Evolutionary conservation across 2,797 vertebrate species (phyloP), one percentile per base, ranked within the genome.

Genomic region (Fratercula arctica): DNA sequence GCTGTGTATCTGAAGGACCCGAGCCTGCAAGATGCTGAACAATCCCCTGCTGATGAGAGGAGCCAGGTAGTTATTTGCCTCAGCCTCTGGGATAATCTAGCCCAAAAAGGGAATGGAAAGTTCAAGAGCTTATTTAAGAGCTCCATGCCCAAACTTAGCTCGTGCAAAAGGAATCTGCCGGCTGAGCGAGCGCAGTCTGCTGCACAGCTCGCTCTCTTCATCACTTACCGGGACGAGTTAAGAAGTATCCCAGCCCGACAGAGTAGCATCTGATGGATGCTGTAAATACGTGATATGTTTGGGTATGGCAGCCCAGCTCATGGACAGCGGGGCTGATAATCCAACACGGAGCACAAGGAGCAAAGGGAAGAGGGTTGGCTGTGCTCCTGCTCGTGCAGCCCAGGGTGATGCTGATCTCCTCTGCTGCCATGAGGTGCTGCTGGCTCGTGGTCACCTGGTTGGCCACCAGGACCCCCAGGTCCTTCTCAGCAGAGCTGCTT

Each of bases 21-120:
- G 5, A 95, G 77, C 39, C 75, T 73, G 72, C 39, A 83, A 80
- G 72, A 89, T 66, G 72, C 67, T 87, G 87, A 96, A 93, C 46
- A 54, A n/a, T 82, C 87, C 76, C 70, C 1, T 0, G 0, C 68
- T 74, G 51, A 69, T 43, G 90, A 95, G 80, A 93, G 69, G 11
- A 95, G 89, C 59, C 91, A 97, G 96, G 93, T 94, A 94, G 70
- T 83, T 95, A 91, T 78, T 91, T 91, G 89, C 73, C 29, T 93
- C 66, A 73, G 90, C 75, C 79, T 89, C 85, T 59, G 43, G 7
- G 41, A 91, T 86, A 83, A 95, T 79, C 73, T 67, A 94, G 63
- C 92, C 94, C 90, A 91, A 96, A 97, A 97, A 97, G 93, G 96
- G 94, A 97, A 93, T 96, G 96, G 96, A 96, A 97, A 97, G 72